Percentiles rank a stretch among this genome's conserved stretches.
Conservation (phyloP, 2,888 invertebrate species). For the Tetropium fuscum region DNA sequence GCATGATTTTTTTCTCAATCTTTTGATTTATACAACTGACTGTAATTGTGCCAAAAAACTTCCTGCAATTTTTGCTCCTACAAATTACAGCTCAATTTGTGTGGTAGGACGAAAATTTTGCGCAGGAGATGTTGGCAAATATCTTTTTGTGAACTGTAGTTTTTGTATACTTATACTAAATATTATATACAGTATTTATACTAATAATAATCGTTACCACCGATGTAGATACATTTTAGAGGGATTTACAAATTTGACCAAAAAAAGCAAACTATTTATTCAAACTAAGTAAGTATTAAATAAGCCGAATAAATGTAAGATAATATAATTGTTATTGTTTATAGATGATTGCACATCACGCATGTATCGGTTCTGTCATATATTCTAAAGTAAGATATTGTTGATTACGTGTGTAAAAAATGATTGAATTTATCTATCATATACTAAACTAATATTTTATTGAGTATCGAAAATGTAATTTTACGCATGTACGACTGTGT, state of each 20-base stretch:
- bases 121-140: conserved; percentile 10
- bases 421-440: no score
- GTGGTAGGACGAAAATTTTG: conserved; percentile 2
- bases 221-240: conserved; percentile 52
- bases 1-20: not conserved
- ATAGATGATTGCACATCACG: conserved; percentile 10
- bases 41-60: no score
- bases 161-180: conserved; percentile 48
- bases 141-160: conserved; percentile 20
- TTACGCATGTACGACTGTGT: conserved; percentile 15
- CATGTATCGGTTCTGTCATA: conserved; percentile 22
- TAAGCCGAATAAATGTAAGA: conserved; percentile 25
- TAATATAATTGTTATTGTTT: conserved; percentile 24
- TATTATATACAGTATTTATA: conserved; percentile 49
- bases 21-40: no score
- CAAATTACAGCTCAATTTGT: no score
- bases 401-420: conserved; percentile 25
- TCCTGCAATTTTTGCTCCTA: no score
- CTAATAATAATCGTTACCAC: conserved; percentile 47
- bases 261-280: conserved; percentile 34
- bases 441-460: not conserved
- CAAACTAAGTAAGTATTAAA: conserved; percentile 20
- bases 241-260: conserved; percentile 54
- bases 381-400: conserved; percentile 21
- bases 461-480: not conserved